Base-by-base conservation (phyloP, 2,888 invertebrate genomes). In the Agriopis aurantiaria region DNA sequence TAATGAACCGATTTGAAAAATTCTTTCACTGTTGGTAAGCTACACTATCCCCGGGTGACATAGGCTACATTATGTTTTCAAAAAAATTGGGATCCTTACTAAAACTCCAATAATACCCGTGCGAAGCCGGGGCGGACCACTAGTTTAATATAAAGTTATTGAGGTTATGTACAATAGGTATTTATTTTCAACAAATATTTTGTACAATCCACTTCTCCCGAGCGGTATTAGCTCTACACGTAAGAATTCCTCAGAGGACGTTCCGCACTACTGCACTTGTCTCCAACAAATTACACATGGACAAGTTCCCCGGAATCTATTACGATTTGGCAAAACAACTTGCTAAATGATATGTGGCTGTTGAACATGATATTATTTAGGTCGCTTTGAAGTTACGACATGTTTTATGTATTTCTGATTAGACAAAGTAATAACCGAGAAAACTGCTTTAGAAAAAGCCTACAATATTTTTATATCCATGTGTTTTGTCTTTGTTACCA, bases 241-340 rank as follows among this genome's bases (percentile, higher is more conserved):
- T 12, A 59, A 69, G 64, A 69, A 60, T 64, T 64, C 64, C 64
- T 60, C 12, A 5, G 60, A 40, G 69, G 14, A 17, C 14, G 48
- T 60, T 55, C 64, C 59, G 60, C 53, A 53, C 69, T 65, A 46
- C 48, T 63, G 69, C 64, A 65, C 48, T 49, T 64, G 58, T 68
- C 48, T 64, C 53, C 53, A 59, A 59, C 59, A 64, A 64, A 64
- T 68, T 63, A 59, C 63, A 59, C 68, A 53, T 10, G 57, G 45
- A 12, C 52, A 57, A 63, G 40, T 68, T 58, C 33, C 48, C 12
- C 45, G 45, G 61, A 67, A 62, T 62, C 61, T 67, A 67, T 67
- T 62, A 62, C 57, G 55, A 51, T 67, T 67, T 62, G 61, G 56
- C 67, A 62, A 62, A 23, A 67, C 49, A 67, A 57, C 43, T 51